A percentile compares a stretch with the other conserved stretches of the same genome.
Evolutionary conservation across 1,140 invertebrate species (phyloP).

Genomic region (Listronotus oregonensis): DNA sequence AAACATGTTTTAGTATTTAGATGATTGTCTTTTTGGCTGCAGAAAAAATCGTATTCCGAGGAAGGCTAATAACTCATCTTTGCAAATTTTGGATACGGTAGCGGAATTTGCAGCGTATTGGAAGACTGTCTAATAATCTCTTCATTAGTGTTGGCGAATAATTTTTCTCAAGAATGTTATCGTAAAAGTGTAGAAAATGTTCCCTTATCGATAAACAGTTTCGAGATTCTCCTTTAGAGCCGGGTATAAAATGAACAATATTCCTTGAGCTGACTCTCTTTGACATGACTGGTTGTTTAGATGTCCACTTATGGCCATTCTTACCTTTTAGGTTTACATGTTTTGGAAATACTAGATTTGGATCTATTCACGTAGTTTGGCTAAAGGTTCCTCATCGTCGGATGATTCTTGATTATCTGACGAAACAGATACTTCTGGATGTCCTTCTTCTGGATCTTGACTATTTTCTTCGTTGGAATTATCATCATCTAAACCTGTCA

Average conservation of each 20-base stretch:
- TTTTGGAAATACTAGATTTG: constrained; percentile 22
- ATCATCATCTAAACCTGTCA: too few relatives aligned
- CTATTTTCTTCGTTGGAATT: too few relatives aligned
- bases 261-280: constrained; percentile 27
- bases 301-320: constrained; percentile 35
- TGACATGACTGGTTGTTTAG: constrained; percentile 19
- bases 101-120: constrained; percentile 23
- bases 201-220: constrained; percentile 15
- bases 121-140: constrained; percentile 30
- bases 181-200: constrained; percentile 29
- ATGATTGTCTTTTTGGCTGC: constrained; percentile 46
- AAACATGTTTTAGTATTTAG: constrained; percentile 43
- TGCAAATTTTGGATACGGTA: constrained; percentile 17
- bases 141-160: constrained; percentile 28
- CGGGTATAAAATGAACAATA: constrained; percentile 31
- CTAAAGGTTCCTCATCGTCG: constrained; percentile 16
- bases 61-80: constrained; percentile 39
- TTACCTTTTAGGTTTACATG: too few relatives aligned
- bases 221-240: constrained; percentile 27
- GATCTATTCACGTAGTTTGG: constrained; percentile 8
- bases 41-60: constrained; percentile 40
- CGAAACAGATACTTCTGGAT: too few relatives aligned
- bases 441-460: too few relatives aligned
- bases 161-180: constrained; percentile 29
- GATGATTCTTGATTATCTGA: constrained; percentile 13